Evolutionary conservation across 1,140 invertebrate species (phyloP), one percentile per base, ranked within the genome.

Genomic region (Trichoplusia ni): DNA sequence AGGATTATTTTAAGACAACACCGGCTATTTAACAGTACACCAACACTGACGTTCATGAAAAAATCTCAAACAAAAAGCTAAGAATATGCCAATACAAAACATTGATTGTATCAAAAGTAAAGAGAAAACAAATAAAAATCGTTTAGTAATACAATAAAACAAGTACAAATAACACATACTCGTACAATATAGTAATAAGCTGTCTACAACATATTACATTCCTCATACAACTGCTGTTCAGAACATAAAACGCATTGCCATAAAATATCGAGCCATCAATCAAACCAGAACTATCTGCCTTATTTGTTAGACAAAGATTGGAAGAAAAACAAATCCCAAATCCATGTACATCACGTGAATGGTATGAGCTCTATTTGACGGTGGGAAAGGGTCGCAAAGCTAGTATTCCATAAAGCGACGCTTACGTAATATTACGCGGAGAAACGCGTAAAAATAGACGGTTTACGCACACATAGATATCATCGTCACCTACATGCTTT

Each of bases 331-430:
- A 35, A 33, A 9, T 11, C 27, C 3, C 19, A 46, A 60, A 60
- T 46, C 40, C 40, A 29, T 9, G 40, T 18, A 47, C 40, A 47
- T 46, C 29, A 25, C 9, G 25, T 11, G 27, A 35, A 33, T 35
- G 8, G 13, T 31, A 42, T 58, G 38, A 60, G 29, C 29, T 4
- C 42, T 31, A 35, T 60, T 60, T 60, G n/a, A 46, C 29, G 42
- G 38, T 21, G 47, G 29, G n/a, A 60, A 60, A 33, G 35, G 53
- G 46, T 59, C 66, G 35, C 35, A 49, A 9, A 59, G 33, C 66
- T 63, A 59, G 66, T 63, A 58, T 58, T 35, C 66, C 60, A 63
- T 63, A 63, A 59, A 38, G 35, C 53, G 53, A 59, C 42, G 53
- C 53, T 63, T 59, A 67, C 60, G 54, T 47, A 59, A 63, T 54